phyloP scores from a whole-genome alignment of 2,113 vertebrate genomes.

The Poecilia latipinna region DNA sequence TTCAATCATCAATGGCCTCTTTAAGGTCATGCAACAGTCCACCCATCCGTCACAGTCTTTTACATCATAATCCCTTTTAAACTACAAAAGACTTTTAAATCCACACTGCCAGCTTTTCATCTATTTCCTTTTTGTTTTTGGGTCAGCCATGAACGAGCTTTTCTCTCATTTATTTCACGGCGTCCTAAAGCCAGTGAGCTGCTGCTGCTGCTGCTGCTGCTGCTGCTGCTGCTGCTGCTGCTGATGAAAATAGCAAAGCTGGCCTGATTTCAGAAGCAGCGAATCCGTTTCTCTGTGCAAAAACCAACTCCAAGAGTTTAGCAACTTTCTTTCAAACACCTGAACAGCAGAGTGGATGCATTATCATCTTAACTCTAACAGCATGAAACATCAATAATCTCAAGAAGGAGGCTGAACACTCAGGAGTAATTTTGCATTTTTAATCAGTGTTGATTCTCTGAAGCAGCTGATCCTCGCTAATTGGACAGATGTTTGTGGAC shows the following conservation, averaged over 20 bases:
- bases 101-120: conserved; percentile 17
- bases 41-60: background rate
- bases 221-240: too few relatives aligned
- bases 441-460: conserved; percentile 45
- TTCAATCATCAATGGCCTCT: background rate
- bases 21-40: background rate
- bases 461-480: conserved; percentile 27
- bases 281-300: background rate
- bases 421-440: conserved; percentile 10
- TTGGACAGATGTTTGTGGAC: conserved; percentile 10
- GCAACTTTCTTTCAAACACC: background rate
- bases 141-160: conserved; percentile 51
- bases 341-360: background rate
- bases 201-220: too few relatives aligned
- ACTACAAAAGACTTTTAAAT: conserved; percentile 48
- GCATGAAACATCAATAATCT: conserved; percentile 18
- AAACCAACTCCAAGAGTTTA: background rate
- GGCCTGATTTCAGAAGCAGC: background rate
- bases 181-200: background rate
- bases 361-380: background rate
- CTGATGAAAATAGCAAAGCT: background rate
- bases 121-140: conserved; percentile 55
- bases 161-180: background rate
- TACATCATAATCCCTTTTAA: conserved; percentile 33
- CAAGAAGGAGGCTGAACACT: conserved; percentile 1